Conservation (phyloP, 2,888 invertebrate species). For the Coleophora deauratella region DNA sequence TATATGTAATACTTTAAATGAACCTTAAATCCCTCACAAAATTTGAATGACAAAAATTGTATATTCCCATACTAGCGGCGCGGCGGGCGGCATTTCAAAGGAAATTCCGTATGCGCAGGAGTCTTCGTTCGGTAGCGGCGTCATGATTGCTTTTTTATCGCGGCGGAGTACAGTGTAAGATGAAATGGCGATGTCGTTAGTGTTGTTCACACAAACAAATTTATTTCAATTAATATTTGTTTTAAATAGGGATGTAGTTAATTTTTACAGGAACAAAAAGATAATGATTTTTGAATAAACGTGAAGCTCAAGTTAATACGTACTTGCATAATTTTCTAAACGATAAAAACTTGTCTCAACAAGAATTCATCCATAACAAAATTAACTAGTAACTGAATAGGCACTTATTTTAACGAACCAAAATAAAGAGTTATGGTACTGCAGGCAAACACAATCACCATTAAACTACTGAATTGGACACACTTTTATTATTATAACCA, state of each 20-base stretch:
- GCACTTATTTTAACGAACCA: not conserved
- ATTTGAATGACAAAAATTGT: not conserved
- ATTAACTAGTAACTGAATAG: not conserved
- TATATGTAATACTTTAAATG: too few species aligned
- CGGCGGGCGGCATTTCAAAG: conserved; percentile 46
- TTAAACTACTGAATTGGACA: too few species aligned
- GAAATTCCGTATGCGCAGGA: conserved; percentile 34
- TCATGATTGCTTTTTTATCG: conserved; percentile 57
- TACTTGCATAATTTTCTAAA: too few species aligned
- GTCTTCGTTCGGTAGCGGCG: conserved; percentile 54
- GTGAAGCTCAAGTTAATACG: too few species aligned
- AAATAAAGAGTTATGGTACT: not conserved
- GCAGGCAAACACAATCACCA: not conserved
- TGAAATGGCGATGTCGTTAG: conserved; percentile 16
- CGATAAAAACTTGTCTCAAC: too few species aligned
- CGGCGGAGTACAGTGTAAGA: conserved; percentile 2
- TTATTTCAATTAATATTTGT: too few species aligned
- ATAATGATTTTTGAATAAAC: too few species aligned
- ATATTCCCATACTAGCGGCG: conserved; percentile 11
- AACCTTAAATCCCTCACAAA: too few species aligned
- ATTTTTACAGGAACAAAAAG: too few species aligned
- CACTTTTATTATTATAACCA: conserved; percentile 23
- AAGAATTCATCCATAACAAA: too few species aligned
- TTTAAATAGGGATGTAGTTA: too few species aligned
- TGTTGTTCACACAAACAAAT: too few species aligned